Conservation (phyloP, 2,797 vertebrate genomes). For the Alosa sapidissima region DNA sequence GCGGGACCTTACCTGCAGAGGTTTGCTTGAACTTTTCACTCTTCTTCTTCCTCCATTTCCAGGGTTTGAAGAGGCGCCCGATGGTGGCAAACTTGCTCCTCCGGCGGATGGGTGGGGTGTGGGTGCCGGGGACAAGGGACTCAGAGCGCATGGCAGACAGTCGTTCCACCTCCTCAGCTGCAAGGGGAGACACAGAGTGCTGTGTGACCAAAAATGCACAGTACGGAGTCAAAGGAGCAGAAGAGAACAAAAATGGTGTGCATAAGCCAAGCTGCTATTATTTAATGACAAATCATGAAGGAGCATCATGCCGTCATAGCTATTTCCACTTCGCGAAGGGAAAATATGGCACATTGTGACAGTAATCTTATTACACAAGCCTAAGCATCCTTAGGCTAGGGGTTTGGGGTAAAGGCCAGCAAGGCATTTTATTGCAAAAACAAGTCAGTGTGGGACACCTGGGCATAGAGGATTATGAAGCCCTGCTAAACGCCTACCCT, state of each 20-base stretch:
- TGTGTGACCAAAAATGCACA: neutral
- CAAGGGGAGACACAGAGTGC: neutral
- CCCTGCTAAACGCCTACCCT: neutral
- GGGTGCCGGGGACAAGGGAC: slow-evolving; percentile 88
- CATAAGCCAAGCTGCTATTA: neutral
- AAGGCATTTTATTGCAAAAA: neutral
- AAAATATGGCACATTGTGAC: too few species aligned
- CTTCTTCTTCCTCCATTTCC: slow-evolving; percentile 99
- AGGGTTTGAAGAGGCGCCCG: slow-evolving; percentile 95
- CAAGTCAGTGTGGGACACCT: neutral
- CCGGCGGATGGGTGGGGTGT: slow-evolving; percentile 90
- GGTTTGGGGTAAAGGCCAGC: neutral
- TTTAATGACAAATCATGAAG: neutral
- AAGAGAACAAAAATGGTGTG: neutral
- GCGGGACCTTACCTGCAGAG: slow-evolving; percentile 82
- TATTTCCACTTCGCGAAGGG: too few species aligned
- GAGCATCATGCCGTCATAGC: too few species aligned
- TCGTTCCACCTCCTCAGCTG: slow-evolving; percentile 96
- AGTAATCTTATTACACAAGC: neutral
- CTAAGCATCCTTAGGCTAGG: neutral
- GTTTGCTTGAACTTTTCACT: slow-evolving; percentile 98
- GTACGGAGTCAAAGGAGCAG: neutral
- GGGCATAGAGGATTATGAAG: neutral
- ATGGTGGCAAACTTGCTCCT: slow-evolving; percentile 94
- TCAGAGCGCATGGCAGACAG: slow-evolving; percentile 95